Percentiles rank a stretch among this genome's conserved stretches.
Conservation (phyloP, 2,888 invertebrate species). For the Tachina lurida region DNA sequence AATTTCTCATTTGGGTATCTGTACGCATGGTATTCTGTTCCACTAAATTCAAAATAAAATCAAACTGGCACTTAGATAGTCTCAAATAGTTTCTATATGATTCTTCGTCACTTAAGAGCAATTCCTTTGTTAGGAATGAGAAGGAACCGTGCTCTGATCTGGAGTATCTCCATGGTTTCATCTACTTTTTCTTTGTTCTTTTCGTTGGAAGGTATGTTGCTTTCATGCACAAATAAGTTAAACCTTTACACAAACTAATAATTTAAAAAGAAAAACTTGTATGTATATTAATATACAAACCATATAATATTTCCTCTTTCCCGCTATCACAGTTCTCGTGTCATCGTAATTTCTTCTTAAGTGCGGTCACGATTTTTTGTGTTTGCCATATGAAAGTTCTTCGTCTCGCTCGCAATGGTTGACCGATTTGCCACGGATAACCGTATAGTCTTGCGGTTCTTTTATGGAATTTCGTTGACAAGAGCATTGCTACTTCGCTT, state of each 20-base stretch:
- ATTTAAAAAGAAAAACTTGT: background rate
- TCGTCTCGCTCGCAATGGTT: too few species aligned
- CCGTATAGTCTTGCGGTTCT: too few species aligned
- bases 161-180: background rate
- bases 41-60: background rate
- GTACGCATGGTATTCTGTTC: background rate
- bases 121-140: constrained; percentile 14
- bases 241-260: background rate
- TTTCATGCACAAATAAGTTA: background rate
- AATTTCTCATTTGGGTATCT: too few species aligned
- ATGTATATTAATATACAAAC: background rate
- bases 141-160: constrained; percentile 2
- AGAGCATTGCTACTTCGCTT: too few species aligned
- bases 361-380: too few species aligned
- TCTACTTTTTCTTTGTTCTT: background rate
- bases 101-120: constrained; percentile 4
- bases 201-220: background rate
- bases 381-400: too few species aligned
- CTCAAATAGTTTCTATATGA: constrained; percentile 32
- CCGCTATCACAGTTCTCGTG: background rate
- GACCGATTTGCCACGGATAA: too few species aligned
- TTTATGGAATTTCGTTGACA: too few species aligned
- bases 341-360: too few species aligned
- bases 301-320: background rate
- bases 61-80: constrained; percentile 23